Conservation (phyloP, 2,113 vertebrate genomes). For the Numenius arquata region DNA sequence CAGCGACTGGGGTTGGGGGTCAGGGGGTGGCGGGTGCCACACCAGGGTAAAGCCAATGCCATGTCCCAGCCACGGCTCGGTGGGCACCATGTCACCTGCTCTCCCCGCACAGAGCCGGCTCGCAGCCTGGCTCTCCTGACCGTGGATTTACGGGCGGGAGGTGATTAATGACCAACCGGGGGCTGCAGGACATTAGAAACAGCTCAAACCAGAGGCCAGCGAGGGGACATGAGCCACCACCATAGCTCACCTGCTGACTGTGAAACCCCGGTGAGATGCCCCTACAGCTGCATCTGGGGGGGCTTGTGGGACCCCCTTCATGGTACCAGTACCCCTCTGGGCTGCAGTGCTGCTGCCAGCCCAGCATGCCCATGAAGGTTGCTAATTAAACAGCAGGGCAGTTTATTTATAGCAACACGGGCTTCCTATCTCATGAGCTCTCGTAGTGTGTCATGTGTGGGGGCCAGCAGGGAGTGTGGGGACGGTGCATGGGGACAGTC, state of each 20-base stretch:
- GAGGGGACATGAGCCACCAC: accelerated
- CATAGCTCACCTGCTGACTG: accelerated
- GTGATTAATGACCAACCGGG: background rate
- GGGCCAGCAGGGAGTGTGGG: accelerated
- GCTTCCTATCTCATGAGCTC: background rate
- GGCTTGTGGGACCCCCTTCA: background rate
- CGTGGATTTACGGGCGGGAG: accelerated
- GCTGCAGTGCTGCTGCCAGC: background rate
- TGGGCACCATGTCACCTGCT: background rate
- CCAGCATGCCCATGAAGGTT: background rate
- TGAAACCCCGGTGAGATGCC: background rate
- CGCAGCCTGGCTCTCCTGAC: background rate
- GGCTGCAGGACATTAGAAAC: background rate
- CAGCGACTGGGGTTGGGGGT: accelerated
- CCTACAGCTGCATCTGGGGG: accelerated
- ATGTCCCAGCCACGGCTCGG: accelerated
- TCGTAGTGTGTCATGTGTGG: accelerated
- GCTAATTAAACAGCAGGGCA: background rate
- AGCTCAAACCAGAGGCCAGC: background rate
- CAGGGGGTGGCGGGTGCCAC: accelerated
- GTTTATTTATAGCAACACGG: background rate
- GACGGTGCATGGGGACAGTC: background rate
- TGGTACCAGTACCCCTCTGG: background rate
- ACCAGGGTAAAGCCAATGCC: background rate
- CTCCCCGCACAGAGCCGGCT: accelerated